Evolutionary conservation across 2,888 invertebrate genomes (phyloP), one percentile per base, ranked within the genome.

Genomic region (Liopterus haemorrhoidalis): DNA sequence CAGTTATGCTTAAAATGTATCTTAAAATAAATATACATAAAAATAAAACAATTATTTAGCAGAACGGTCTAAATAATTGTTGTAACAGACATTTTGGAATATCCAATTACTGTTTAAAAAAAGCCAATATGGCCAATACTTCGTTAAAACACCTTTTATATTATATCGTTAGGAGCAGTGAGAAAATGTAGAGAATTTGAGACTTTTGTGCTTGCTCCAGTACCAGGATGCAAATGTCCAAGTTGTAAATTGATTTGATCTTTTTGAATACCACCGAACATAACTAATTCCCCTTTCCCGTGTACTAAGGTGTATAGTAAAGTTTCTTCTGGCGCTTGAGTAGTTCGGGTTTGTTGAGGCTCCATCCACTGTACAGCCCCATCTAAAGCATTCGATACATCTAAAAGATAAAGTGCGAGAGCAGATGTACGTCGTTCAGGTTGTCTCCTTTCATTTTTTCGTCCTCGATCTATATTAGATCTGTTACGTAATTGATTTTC

Each of bases 201-300:
- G 60, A 85, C 85, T 68, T 81, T 78, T 61, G 79, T 80, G 55
- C 68, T 65, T 49, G 65, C 66, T 50, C 69, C 61, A 50, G 43
- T 42, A 36, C 67, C 69, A 59, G 78, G 57, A 56, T 63, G 61
- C 16, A 62, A 60, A 5, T 56, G 51, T 9, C 62, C 58, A 37
- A 57, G 56, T 4, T 67, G 78, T 49, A 79, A 66, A 49, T 79
- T 75, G 49, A 73, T 73, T 45, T 77, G 75, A 63, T 87, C 85
- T 64, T 88, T 89, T 58, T 85, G 82, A 53, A 95, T 89, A 46
- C 95, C 96, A n/a, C 95, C 95, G 71, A 96, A 95, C 76, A 96
- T 84, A 41, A 96, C 83, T 19, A 96, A 69, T 71, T 96, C 95
- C 8, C 90, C 90, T 62, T 90, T 85, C 9, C 93, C 95, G 52